Conservation (phyloP, 1,140 invertebrate genomes). For the Bilobella aurantiaca region DNA sequence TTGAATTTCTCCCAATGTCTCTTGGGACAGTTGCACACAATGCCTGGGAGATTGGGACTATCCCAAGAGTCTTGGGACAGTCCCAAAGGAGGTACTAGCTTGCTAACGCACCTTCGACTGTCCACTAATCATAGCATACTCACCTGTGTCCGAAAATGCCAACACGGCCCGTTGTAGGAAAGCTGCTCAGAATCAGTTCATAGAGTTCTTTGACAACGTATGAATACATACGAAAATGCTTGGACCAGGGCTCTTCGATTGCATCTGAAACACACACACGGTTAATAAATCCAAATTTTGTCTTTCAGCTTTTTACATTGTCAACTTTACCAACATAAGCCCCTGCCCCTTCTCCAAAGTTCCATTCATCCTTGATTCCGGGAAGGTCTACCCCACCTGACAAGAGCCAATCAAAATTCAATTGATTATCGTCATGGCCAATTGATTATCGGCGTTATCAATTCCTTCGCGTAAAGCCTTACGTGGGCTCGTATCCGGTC, state of each 20-base stretch:
- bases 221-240: constrained; percentile 91
- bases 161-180: constrained; percentile 23
- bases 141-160: constrained; percentile 41
- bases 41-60: too few species aligned
- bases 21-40: too few species aligned
- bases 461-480: not conserved
- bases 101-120: too few species aligned
- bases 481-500: constrained; percentile 33
- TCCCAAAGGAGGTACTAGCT: too few species aligned
- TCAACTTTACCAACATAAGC: constrained; percentile 64
- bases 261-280: constrained; percentile 50
- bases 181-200: constrained; percentile 55
- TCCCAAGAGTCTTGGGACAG: too few species aligned
- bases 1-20: too few species aligned
- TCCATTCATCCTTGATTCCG: constrained; percentile 80
- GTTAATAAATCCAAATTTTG: not conserved
- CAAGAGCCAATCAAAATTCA: constrained; percentile 8
- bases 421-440: not conserved
- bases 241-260: constrained; percentile 77
- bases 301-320: not conserved
- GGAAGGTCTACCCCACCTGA: constrained; percentile 70
- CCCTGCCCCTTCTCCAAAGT: constrained; percentile 90
- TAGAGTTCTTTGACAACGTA: constrained; percentile 88
- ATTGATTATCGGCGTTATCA: too few species aligned
- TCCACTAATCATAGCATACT: not conserved